These are phyloP conservation scores for Phocides pigmalion DNA, from an alignment of 1,140 invertebrate genomes.

Conservation along the genomic window DNA sequence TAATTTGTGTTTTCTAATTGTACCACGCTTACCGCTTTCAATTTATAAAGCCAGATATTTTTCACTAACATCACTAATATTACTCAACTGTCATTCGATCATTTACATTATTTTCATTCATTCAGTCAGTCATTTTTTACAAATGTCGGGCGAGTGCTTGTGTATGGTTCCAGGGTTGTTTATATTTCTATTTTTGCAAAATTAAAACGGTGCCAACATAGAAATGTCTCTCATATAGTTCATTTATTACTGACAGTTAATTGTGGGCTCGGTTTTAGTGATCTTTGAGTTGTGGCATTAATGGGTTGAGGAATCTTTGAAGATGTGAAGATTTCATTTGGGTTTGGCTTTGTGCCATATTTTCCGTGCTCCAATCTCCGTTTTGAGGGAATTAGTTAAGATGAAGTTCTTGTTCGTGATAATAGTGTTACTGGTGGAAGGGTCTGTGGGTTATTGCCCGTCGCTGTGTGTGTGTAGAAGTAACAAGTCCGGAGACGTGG, in stretches of 20 bases:
- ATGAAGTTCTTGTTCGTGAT: conserved; percentile 63
- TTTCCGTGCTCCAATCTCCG: conserved; percentile 43
- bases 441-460: conserved; percentile 62
- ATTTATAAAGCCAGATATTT: background rate
- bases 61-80: background rate
- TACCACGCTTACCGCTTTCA: background rate
- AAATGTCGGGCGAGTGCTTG: conserved; percentile 69
- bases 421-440: conserved; percentile 49
- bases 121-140: conserved; percentile 61
- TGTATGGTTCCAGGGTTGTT: conserved; percentile 63
- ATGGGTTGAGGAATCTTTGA: conserved; percentile 65
- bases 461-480: conserved; percentile 76
- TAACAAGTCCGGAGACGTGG: conserved; percentile 57
- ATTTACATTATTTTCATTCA: conserved; percentile 26
- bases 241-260: conserved; percentile 40
- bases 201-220: conserved; percentile 47
- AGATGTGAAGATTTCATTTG: conserved; percentile 72
- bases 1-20: background rate
- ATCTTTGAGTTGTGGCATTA: conserved; percentile 48
- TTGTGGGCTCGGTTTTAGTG: conserved; percentile 32
- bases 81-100: background rate
- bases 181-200: conserved; percentile 64
- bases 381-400: conserved; percentile 62
- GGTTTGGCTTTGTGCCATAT: conserved; percentile 77
- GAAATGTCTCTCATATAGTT: conserved; percentile 49